Evolutionary conservation across 2,797 vertebrate species (phyloP).

Genomic region (Bryconaethiops microstoma): DNA sequence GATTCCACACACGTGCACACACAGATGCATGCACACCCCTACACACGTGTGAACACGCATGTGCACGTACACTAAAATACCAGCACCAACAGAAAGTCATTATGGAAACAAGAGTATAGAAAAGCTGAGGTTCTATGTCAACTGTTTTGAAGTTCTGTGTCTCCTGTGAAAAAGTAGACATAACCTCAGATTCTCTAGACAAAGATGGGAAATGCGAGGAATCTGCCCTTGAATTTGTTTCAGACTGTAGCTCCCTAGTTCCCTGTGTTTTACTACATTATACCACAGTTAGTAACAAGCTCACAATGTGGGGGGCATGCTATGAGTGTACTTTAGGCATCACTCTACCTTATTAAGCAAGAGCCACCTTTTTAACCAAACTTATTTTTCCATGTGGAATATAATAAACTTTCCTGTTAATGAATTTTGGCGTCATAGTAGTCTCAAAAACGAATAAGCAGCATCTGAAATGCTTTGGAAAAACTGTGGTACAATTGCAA

Average conservation of each 20-base stretch:
- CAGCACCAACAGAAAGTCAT: not conserved
- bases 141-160: no score
- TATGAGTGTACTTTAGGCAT: not conserved
- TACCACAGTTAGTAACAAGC: not conserved
- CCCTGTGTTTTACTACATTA: not conserved
- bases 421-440: no score
- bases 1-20: constrained; percentile 33
- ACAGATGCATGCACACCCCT: not conserved
- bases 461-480: no score
- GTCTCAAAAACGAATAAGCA: no score
- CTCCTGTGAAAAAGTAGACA: no score
- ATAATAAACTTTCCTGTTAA: no score
- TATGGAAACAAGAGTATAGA: not conserved
- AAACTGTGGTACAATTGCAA: not conserved
- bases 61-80: constrained; percentile 23
- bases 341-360: no score
- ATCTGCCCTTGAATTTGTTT: not conserved
- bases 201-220: not conserved
- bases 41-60: no score
- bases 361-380: no score
- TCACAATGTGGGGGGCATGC: not conserved
- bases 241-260: not conserved
- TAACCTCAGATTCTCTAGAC: no score
- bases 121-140: not conserved
- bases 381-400: no score